phyloP scores from a whole-genome alignment of 2,797 vertebrate species.

The Erithacus rubecula region DNA sequence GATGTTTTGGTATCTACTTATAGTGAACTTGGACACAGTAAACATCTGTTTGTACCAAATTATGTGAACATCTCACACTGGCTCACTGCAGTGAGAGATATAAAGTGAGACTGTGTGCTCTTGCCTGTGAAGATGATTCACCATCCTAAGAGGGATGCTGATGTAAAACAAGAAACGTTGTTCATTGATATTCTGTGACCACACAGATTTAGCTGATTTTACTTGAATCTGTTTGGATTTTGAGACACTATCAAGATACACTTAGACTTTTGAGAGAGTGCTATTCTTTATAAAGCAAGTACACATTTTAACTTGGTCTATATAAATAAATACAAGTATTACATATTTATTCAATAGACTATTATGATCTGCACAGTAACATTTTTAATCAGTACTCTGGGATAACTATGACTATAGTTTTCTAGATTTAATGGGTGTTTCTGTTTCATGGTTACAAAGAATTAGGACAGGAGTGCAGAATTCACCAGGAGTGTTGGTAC shows the following conservation, averaged over 20 bases:
- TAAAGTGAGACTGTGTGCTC: not conserved
- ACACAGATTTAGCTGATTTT: not conserved
- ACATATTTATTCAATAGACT: not conserved
- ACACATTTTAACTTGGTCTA: not conserved
- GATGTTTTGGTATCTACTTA: not conserved
- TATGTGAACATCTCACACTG: not conserved
- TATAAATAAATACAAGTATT: not conserved
- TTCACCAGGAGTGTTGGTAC: not conserved
- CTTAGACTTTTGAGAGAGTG: not conserved
- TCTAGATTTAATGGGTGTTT: not conserved
- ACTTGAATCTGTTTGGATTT: not conserved
- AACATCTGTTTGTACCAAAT: not conserved
- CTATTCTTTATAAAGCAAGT: not conserved
- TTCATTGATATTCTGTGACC: not conserved
- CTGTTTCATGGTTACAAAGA: not conserved
- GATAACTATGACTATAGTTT: not conserved
- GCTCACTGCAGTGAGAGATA: not conserved
- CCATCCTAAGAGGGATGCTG: not conserved
- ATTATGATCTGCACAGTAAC: not conserved
- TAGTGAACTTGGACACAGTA: not conserved
- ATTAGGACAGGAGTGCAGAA: not conserved
- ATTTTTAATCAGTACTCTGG: not conserved
- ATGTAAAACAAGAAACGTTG: not conserved
- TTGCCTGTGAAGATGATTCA: not conserved
- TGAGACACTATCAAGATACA: not conserved